Evolutionary conservation across 2,113 vertebrate genomes (phyloP).

Genomic region (Chaenogobius annularis): DNA sequence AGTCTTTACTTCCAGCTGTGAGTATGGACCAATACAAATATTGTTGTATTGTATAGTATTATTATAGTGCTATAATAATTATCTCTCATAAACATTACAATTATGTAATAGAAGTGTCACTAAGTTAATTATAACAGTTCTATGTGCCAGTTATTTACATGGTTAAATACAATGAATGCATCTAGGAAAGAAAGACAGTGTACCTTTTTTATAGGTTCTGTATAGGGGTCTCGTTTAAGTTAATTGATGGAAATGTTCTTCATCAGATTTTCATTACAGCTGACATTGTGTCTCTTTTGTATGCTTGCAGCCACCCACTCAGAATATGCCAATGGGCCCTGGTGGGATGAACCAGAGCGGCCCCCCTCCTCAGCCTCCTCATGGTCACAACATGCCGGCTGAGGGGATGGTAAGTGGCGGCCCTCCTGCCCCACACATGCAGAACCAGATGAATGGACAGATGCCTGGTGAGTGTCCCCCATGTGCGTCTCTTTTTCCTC

Average conservation of each 20-base stretch:
- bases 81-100: background rate
- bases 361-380: constrained; percentile 89
- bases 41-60: no score
- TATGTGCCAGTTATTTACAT: background rate
- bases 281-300: constrained; percentile 58
- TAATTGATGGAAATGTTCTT: background rate
- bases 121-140: background rate
- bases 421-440: constrained; percentile 95
- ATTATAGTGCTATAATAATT: background rate
- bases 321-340: constrained; percentile 97
- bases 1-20: constrained; percentile 96
- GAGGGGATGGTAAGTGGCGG: constrained; percentile 93
- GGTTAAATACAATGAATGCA: background rate
- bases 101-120: background rate
- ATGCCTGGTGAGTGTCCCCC: constrained; percentile 91
- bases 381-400: constrained; percentile 92
- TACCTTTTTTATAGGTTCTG: background rate
- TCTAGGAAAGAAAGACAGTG: background rate
- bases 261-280: constrained; percentile 5
- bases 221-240: background rate
- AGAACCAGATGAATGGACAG: constrained; percentile 99
- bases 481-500: constrained; percentile 28
- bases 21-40: constrained; percentile 69
- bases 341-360: constrained; percentile 95
- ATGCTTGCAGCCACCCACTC: constrained; percentile 88